A percentile compares a stretch with the other conserved stretches of the same genome.
Conservation (phyloP, 2,797 vertebrate genomes). For the Heterohyrax brucei region DNA sequence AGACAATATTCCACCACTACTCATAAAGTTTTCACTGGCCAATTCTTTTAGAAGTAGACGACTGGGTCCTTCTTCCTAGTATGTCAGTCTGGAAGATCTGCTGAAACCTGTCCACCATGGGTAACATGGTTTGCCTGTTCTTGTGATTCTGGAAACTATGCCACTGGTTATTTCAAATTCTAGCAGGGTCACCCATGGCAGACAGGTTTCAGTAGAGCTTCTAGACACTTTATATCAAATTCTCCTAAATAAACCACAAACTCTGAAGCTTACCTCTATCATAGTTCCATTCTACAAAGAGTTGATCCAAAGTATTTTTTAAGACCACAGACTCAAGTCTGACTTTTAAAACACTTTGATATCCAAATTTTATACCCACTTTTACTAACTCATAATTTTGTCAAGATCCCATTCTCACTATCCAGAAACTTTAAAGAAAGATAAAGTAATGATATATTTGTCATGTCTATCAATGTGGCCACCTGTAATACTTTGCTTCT, state of each 20-base stretch:
- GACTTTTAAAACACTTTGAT: constrained; percentile 48
- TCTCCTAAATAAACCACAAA: background rate
- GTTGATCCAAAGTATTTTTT: background rate
- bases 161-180: too few relatives aligned
- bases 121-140: too few relatives aligned
- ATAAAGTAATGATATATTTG: background rate
- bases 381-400: constrained; percentile 28
- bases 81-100: too few relatives aligned
- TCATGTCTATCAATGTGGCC: background rate
- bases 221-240: background rate
- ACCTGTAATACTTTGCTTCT: background rate
- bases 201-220: too few relatives aligned
- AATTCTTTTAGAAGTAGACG: too few relatives aligned
- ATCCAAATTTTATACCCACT: constrained; percentile 8
- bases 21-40: too few relatives aligned
- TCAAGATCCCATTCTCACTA: background rate
- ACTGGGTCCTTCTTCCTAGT: too few relatives aligned
- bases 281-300: background rate
- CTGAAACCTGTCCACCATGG: too few relatives aligned
- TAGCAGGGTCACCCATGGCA: too few relatives aligned
- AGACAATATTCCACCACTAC: too few relatives aligned
- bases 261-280: constrained; percentile 7
- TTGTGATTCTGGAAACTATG: too few relatives aligned
- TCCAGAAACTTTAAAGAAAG: background rate
- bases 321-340: background rate